A percentile compares a stretch with the other conserved stretches of the same genome.
phyloP scores from a whole-genome alignment of 2,888 invertebrate genomes.

The Dorcus hopei region DNA sequence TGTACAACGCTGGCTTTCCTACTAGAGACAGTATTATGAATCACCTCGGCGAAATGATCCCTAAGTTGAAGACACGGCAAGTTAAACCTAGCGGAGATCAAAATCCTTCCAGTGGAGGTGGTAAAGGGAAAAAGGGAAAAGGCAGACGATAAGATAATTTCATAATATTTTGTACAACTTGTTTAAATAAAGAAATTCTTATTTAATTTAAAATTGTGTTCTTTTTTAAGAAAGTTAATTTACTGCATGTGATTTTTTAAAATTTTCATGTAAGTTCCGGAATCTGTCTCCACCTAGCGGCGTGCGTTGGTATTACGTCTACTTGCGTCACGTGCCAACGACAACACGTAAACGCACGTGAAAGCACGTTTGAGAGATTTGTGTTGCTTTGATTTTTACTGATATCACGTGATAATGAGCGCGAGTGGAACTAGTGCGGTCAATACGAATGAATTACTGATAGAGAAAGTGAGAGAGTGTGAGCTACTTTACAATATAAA shows the following conservation, averaged over 20 bases:
- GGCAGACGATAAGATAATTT: slow-evolving; percentile 23
- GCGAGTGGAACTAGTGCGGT: neutral
- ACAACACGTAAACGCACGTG: no score
- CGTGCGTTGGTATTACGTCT: no score
- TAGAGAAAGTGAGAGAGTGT: slow-evolving; percentile 18
- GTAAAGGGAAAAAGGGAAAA: slow-evolving; percentile 39
- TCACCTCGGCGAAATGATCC: slow-evolving; percentile 80
- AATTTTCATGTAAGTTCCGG: no score
- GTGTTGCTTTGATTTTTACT: no score
- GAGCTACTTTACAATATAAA: slow-evolving; percentile 18
- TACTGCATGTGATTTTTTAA: no score
- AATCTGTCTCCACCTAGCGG: no score
- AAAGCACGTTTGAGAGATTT: no score
- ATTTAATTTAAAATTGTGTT: no score
- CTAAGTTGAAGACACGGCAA: slow-evolving; percentile 82
- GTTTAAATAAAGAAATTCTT: no score
- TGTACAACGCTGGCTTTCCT: slow-evolving; percentile 67
- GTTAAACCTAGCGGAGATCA: slow-evolving; percentile 49
- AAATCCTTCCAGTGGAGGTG: slow-evolving; percentile 29
- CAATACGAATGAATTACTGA: slow-evolving; percentile 17
- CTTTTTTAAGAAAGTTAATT: no score
- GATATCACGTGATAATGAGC: no score
- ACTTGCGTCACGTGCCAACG: no score
- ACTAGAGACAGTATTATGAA: slow-evolving; percentile 74
- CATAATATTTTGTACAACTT: neutral